Evolutionary conservation across 2,888 invertebrate genomes (phyloP), one percentile per base, ranked within the genome.

Genomic region (Holacanthella duospinosa): DNA sequence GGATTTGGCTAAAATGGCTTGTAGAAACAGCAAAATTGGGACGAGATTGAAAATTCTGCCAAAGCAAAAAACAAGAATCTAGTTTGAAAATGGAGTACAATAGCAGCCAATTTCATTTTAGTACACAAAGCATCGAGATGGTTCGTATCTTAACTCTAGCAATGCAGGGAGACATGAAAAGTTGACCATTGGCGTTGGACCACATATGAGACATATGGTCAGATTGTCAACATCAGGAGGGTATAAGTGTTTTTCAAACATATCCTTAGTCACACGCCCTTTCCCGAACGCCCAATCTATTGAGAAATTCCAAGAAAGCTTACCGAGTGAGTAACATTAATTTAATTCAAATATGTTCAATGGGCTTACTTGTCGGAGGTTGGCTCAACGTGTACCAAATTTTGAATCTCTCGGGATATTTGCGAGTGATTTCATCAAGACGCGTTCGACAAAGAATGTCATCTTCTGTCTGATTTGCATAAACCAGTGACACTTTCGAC

Each of bases 131-230:
- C 90, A 84, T 68, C 84, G 79, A 66, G 88, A 84, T 65, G 85
- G 81, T 69, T 84, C 82, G 76, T 87, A 93, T 19, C 88, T 90
- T 28, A 96, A 81, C 78, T 91, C 92, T 73, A 96, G 94, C 19
- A 99, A 82, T 70, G 88, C 92, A 1, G 94, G 94, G 70, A 81
- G 84, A 76, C 94, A 94, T 43, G 95, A 94, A 76, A 87, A 89
- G 78, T 93, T 94, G 74, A 97, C 90, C 90, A 95, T 93, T 1
- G 93, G 93, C 12, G 93, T 93, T 4, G 94, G 94, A 2, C 94
- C 63, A 28, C 63, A 63, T 26, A 59, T 54, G 9, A 63, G 36
- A 1, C 26, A 27, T 1, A 63, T 36, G 9, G 59, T 55, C n/a
- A n/a, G n/a, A n/a, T n/a, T n/a, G 36, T 63, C 44, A 29, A 19